A percentile compares a stretch with the other conserved stretches of the same genome.
Conservation (phyloP, 23 tunicate species). For the Oikopleura vanhoeffeni region DNA sequence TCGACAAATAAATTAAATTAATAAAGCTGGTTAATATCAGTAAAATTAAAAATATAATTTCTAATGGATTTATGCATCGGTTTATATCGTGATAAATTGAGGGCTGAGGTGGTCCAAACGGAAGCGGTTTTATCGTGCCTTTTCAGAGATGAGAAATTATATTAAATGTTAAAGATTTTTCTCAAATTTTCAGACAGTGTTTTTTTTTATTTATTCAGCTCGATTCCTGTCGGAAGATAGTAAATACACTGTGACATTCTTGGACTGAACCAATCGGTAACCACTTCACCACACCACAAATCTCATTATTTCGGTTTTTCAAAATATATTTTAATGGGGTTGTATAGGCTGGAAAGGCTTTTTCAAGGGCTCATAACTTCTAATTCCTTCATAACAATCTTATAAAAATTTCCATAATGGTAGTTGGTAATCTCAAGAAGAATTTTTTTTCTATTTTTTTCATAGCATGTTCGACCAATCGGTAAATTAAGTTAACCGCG, state of each 20-base stretch:
- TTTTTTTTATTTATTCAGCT: not conserved
- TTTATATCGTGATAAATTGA: not conserved
- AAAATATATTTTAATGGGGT: no score
- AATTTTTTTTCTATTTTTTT: no score
- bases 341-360: no score
- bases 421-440: no score
- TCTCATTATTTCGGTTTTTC: not conserved
- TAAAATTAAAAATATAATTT: not conserved
- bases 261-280: not conserved
- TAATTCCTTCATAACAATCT: no score
- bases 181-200: not conserved
- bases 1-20: not conserved
- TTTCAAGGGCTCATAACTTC: no score
- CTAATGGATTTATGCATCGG: not conserved
- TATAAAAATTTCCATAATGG: no score
- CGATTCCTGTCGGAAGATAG: not conserved
- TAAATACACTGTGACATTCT: not conserved
- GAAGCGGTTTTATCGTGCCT: not conserved
- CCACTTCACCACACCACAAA: not conserved
- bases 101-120: not conserved
- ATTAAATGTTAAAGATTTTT: not conserved
- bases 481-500: no score
- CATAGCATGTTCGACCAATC: no score
- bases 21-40: not conserved
- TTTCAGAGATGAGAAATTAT: not conserved